A percentile compares a stretch with the other conserved stretches of the same genome.
phyloP scores from a whole-genome alignment of 2,113 vertebrate genomes.

The Eubucco bourcierii region DNA sequence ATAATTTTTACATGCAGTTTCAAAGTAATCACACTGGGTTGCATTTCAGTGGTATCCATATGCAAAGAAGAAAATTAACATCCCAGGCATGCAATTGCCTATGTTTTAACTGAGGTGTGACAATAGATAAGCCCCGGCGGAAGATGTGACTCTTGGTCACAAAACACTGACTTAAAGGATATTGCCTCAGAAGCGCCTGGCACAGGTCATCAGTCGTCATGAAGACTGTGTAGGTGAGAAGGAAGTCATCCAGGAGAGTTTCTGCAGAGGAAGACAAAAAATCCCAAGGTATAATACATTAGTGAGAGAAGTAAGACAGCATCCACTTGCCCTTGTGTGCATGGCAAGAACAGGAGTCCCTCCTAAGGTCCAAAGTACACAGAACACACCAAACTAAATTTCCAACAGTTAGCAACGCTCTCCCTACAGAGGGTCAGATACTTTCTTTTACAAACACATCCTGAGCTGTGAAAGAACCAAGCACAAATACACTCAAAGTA shows the following conservation, averaged over 20 bases:
- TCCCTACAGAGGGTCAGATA: neutral
- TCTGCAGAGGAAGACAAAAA: conserved; percentile 79
- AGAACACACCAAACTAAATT: neutral
- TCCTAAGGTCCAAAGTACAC: neutral
- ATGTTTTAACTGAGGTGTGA: neutral
- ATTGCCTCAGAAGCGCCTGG: conserved; percentile 94
- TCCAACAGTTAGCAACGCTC: neutral
- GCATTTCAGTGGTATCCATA: neutral
- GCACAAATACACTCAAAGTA: neutral
- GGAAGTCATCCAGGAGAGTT: conserved; percentile 92
- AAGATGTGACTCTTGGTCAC: neutral
- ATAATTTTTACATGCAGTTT: neutral
- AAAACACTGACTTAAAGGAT: conserved; percentile 83
- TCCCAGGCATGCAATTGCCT: neutral
- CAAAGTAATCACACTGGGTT: neutral
- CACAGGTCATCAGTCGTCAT: conserved; percentile 96
- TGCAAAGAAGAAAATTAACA: neutral
- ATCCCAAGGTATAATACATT: neutral
- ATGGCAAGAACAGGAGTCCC: neutral
- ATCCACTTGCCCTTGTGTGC: neutral
- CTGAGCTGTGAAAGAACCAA: neutral
- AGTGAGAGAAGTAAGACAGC: neutral
- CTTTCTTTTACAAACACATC: neutral
- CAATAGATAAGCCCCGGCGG: rapidly evolving
- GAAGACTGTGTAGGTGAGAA: conserved; percentile 95